These are phyloP conservation scores for Mellilla xanthometata DNA, from an alignment of 2,888 invertebrate genomes.

Conservation along the genomic window DNA sequence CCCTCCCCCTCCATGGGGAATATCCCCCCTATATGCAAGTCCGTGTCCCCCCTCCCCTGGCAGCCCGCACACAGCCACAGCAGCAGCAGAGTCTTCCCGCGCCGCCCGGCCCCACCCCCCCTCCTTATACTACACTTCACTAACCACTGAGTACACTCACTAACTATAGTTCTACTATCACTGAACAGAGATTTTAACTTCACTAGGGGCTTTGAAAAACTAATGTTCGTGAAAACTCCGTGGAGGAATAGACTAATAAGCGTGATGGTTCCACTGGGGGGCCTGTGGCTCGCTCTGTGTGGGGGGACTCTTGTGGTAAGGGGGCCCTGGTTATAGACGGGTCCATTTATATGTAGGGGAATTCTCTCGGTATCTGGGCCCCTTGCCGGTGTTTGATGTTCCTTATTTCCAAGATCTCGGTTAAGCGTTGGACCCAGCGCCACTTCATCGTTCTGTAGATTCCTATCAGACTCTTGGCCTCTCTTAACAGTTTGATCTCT, in stretches of 20 bases:
- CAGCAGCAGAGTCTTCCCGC: slow-evolving; percentile 55
- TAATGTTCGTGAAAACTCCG: slow-evolving; percentile 63
- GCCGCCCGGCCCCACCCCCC: slow-evolving; percentile 68
- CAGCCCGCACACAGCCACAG: slow-evolving; percentile 35
- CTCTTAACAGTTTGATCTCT: too few relatives aligned
- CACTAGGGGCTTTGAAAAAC: slow-evolving; percentile 78
- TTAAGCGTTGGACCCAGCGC: too few relatives aligned
- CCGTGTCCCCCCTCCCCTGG: slow-evolving; percentile 83
- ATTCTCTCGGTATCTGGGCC: too few relatives aligned
- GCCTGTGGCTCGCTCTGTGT: too few relatives aligned
- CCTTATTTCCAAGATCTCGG: too few relatives aligned
- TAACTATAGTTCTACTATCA: slow-evolving; percentile 71
- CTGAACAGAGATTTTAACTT: slow-evolving; percentile 72
- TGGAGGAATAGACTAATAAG: slow-evolving; percentile 78
- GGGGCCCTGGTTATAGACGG: slow-evolving; percentile 55
- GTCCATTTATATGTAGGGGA: too few relatives aligned
- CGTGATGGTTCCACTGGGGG: slow-evolving; percentile 50
- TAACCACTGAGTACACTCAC: slow-evolving; percentile 69
- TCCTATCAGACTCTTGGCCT: too few relatives aligned
- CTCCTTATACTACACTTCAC: slow-evolving; percentile 77
- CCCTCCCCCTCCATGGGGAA: slow-evolving; percentile 98
- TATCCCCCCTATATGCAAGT: slow-evolving; percentile 97
- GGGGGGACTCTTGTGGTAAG: slow-evolving; percentile 55
- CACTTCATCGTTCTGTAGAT: too few relatives aligned
- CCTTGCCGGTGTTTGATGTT: too few relatives aligned